Percentiles rank a stretch among this genome's conserved stretches.
Conservation (phyloP, 1,140 invertebrate species). For the Ceratoteleas bidentatus region DNA sequence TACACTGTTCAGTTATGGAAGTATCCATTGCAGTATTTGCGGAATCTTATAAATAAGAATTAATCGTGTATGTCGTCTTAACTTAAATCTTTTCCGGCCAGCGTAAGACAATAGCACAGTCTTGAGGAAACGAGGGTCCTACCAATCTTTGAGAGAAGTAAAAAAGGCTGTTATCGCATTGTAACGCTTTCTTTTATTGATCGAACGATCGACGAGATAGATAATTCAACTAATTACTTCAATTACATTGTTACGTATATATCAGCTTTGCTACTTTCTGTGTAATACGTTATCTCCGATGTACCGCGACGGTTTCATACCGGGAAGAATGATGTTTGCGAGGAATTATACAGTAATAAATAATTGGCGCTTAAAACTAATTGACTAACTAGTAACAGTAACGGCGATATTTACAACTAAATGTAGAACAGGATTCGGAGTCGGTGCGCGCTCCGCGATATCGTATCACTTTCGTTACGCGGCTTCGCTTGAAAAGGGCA, state of each 20-base stretch:
- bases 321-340: conserved; percentile 42
- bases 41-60: too few relatives aligned
- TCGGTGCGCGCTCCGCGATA: conserved; percentile 12
- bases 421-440: conserved; percentile 30
- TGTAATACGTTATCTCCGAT: conserved; percentile 16
- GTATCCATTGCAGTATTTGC: too few relatives aligned
- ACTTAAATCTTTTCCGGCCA: too few relatives aligned
- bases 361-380: conserved; percentile 59
- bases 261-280: conserved; percentile 46
- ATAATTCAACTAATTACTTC: conserved; percentile 39
- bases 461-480: conserved; percentile 39
- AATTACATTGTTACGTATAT: conserved; percentile 31
- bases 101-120: too few relatives aligned
- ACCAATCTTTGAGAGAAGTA: background rate
- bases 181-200: conserved; percentile 25
- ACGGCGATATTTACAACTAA: conserved; percentile 53
- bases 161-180: background rate
- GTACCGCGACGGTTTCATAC: background rate
- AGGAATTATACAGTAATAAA: conserved; percentile 73
- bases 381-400: conserved; percentile 52
- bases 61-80: too few relatives aligned
- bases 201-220: conserved; percentile 9
- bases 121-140: too few relatives aligned
- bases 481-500: conserved; percentile 38
- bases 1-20: too few relatives aligned